These are phyloP conservation scores for Lapara coniferarum DNA, from an alignment of 2,888 invertebrate genomes.

Conservation along the genomic window DNA sequence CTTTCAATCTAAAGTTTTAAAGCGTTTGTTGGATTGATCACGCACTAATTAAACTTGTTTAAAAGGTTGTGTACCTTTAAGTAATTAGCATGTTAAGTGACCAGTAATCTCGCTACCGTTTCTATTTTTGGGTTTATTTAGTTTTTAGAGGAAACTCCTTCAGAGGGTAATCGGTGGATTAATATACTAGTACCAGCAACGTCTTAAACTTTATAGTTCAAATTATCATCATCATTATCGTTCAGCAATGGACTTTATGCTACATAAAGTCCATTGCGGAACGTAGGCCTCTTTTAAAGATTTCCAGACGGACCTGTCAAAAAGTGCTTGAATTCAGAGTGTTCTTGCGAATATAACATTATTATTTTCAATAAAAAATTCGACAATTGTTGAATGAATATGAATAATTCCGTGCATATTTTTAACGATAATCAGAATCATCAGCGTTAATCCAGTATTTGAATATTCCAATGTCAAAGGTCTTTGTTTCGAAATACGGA, in stretches of 20 bases:
- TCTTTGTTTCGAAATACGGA: conserved; percentile 1
- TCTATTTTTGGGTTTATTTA: background rate
- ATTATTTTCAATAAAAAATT: no score
- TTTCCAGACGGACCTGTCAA: no score
- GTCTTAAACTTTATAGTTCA: no score
- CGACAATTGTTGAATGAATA: no score
- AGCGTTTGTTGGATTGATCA: background rate
- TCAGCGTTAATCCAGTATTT: no score
- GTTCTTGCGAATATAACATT: no score
- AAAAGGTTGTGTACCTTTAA: conserved; percentile 10
- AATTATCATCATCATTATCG: no score
- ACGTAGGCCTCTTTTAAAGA: no score
- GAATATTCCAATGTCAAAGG: background rate
- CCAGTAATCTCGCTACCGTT: background rate
- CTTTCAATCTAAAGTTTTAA: conserved; percentile 20
- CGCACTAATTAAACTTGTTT: conserved; percentile 18
- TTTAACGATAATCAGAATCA: no score
- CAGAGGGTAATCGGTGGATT: background rate
- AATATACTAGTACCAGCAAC: background rate
- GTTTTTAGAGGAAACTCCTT: background rate
- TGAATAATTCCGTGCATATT: background rate
- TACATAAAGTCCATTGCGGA: no score
- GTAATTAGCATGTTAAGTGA: conserved; percentile 6
- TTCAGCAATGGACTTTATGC: no score
- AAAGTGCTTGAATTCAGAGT: no score